phyloP scores from a whole-genome alignment of 2,888 invertebrate genomes.

The Antitype chi region DNA sequence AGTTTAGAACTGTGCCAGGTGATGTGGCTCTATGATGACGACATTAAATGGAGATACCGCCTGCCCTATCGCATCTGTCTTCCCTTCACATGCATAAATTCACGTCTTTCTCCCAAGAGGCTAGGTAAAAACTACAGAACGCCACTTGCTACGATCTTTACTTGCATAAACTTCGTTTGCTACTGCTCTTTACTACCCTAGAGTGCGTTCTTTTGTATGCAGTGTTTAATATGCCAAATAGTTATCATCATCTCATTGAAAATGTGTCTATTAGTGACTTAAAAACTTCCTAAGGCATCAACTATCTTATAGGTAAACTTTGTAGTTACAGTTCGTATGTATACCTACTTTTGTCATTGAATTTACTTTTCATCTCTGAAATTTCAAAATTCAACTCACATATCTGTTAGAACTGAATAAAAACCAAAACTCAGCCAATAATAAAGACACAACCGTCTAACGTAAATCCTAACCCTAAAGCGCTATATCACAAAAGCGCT shows the following conservation, averaged over 20 bases:
- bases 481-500: conserved; percentile 69
- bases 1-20: conserved; percentile 8
- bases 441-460: conserved; percentile 25
- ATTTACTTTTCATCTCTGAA: neutral
- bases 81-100: neutral
- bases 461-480: conserved; percentile 48
- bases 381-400: conserved; percentile 1
- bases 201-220: neutral
- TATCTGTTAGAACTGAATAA: conserved; percentile 9
- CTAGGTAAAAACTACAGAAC: no score
- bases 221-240: neutral
- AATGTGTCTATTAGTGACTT: no score
- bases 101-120: neutral
- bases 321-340: neutral
- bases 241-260: neutral
- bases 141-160: no score
- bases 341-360: neutral
- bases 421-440: conserved; percentile 4
- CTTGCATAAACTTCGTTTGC: neutral
- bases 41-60: neutral
- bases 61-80: neutral
- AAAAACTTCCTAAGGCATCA: neutral
- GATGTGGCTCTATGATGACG: neutral
- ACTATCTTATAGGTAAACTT: no score
- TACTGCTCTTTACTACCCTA: neutral